Percentiles rank a stretch among this genome's conserved stretches.
phyloP scores from a whole-genome alignment of 2,888 invertebrate species.

The Electrophaes corylata region DNA sequence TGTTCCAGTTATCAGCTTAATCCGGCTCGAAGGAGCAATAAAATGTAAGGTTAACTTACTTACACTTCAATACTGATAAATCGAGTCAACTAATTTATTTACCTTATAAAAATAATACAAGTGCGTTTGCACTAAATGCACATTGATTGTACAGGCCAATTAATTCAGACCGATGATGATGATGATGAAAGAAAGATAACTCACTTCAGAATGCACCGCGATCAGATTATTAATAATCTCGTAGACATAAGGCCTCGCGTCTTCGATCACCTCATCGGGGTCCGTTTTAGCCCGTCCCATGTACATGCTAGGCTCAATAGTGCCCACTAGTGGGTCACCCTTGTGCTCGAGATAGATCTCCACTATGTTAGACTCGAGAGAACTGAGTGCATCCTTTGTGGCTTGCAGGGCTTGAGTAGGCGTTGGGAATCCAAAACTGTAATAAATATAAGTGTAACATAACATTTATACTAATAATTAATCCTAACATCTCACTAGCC shows the following conservation, averaged over 20 bases:
- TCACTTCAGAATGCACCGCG: slow-evolving; percentile 90
- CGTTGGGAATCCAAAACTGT: slow-evolving; percentile 89
- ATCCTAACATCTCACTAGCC: too few species aligned
- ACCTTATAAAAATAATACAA: too few species aligned
- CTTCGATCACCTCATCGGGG: slow-evolving; percentile 88
- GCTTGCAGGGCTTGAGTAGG: slow-evolving; percentile 88
- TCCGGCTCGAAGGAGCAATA: too few species aligned
- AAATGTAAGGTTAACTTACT: too few species aligned
- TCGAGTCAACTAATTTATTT: too few species aligned
- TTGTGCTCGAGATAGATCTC: slow-evolving; percentile 95
- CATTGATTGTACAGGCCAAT: too few species aligned
- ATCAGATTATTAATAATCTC: slow-evolving; percentile 93
- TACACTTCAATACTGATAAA: too few species aligned
- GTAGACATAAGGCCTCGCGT: slow-evolving; percentile 94
- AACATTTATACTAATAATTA: too few species aligned
- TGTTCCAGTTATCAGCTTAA: too few species aligned
- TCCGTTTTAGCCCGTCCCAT: slow-evolving; percentile 95
- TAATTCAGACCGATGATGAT: too few species aligned
- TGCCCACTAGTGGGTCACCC: slow-evolving; percentile 97
- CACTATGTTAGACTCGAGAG: slow-evolving; percentile 86
- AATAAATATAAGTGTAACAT: not conserved
- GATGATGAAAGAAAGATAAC: slow-evolving; percentile 15
- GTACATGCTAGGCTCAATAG: slow-evolving; percentile 98
- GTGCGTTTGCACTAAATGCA: too few species aligned
- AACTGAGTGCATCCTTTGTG: slow-evolving; percentile 85